Evolutionary conservation across 1,140 invertebrate genomes (phyloP).

Genomic region (Meteorus sp.): DNA sequence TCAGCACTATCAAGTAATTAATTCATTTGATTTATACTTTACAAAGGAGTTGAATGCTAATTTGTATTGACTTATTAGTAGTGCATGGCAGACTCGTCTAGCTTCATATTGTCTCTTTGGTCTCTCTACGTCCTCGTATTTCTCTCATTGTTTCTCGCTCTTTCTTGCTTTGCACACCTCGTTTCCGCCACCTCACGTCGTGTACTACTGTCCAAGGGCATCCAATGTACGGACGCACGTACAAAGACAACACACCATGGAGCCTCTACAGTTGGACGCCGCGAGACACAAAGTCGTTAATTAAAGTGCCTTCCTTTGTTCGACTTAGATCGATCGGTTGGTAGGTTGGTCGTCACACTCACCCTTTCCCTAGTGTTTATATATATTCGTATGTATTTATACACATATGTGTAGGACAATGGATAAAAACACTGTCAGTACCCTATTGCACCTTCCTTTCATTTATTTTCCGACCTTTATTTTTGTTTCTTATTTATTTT

Average conservation of each 20-base stretch:
- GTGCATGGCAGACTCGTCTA: conserved; percentile 33
- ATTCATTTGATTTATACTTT: conserved; percentile 49
- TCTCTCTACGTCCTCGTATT: conserved; percentile 28
- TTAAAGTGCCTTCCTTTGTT: conserved; percentile 49
- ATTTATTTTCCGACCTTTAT: conserved; percentile 20
- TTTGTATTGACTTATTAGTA: conserved; percentile 51
- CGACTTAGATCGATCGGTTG: conserved; percentile 48
- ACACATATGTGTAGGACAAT: too few relatives aligned
- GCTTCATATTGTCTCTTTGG: conserved; percentile 41
- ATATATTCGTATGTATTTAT: too few relatives aligned
- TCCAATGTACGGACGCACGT: conserved; percentile 6
- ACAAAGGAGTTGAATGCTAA: conserved; percentile 48
- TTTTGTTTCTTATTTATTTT: conserved; percentile 3
- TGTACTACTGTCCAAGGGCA: conserved; percentile 5
- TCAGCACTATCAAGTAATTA: conserved; percentile 35
- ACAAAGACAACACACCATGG: conserved; percentile 33
- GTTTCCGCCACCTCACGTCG: not conserved
- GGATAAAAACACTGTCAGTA: conserved; percentile 29
- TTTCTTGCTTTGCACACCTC: not conserved
- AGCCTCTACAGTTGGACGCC: conserved; percentile 28
- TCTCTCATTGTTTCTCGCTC: conserved; percentile 1
- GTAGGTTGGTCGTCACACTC: conserved; percentile 30
- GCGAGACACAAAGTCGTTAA: conserved; percentile 43
- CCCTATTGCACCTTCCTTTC: conserved; percentile 23
- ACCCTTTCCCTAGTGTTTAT: not conserved